A percentile compares a stretch with the other conserved stretches of the same genome.
These are phyloP conservation scores for Drosophila ustulata DNA, from an alignment of 2,888 invertebrate genomes.

Conservation along the genomic window DNA sequence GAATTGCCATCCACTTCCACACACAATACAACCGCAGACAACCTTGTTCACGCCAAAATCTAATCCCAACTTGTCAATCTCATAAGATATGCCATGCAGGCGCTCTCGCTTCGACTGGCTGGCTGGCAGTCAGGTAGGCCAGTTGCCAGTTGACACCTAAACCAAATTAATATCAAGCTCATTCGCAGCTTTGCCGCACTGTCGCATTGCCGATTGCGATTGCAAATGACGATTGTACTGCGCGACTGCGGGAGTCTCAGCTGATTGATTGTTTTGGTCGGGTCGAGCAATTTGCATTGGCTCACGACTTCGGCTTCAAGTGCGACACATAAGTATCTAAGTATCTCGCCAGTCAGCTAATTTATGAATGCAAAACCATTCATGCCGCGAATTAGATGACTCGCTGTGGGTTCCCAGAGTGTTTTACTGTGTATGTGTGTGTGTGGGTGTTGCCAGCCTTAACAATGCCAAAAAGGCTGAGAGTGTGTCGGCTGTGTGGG, in stretches of 20 bases:
- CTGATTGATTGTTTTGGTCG: conserved; percentile 65
- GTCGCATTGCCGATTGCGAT: background rate
- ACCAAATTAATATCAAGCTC: conserved; percentile 58
- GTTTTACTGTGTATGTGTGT: background rate
- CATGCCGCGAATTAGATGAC: conserved; percentile 75
- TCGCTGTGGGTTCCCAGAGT: conserved; percentile 36
- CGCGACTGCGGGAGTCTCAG: conserved; percentile 16
- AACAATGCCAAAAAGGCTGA: conserved; percentile 61
- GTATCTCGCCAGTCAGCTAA: conserved; percentile 56
- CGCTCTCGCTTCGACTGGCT: conserved; percentile 16
- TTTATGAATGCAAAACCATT: conserved; percentile 79
- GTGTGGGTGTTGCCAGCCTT: conserved; percentile 64
- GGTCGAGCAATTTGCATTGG: conserved; percentile 67
- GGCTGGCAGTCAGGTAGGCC: conserved; percentile 26
- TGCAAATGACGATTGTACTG: conserved; percentile 2
- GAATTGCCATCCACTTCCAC: conserved; percentile 20
- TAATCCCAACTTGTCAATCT: conserved; percentile 67
- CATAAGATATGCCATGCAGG: conserved; percentile 60
- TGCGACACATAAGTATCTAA: conserved; percentile 54
- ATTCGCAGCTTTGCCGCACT: conserved; percentile 21
- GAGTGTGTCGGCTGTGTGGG: conserved; percentile 46
- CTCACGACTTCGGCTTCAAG: conserved; percentile 63
- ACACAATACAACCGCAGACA: conserved; percentile 39
- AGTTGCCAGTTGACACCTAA: conserved; percentile 60
- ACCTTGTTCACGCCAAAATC: conserved; percentile 57